These are phyloP conservation scores for Perodicticus potto DNA, from an alignment of 2,797 vertebrate species.

Conservation along the genomic window DNA sequence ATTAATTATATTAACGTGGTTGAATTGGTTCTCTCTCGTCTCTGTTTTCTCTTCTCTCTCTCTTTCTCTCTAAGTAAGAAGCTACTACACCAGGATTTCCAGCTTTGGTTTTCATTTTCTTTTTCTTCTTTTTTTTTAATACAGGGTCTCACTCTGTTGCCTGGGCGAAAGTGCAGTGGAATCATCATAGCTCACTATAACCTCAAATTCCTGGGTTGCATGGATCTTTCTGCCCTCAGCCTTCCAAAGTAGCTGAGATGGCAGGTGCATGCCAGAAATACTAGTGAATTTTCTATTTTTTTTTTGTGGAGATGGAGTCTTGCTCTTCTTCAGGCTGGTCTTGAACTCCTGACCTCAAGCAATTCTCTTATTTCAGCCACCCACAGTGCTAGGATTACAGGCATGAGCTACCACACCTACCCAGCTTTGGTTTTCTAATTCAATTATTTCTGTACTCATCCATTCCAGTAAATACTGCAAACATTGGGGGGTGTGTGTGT, in stretches of 20 bases:
- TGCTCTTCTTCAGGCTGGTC: too few species aligned
- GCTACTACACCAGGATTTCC: neutral
- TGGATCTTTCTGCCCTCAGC: too few species aligned
- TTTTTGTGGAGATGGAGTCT: too few species aligned
- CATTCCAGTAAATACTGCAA: slow-evolving; percentile 39
- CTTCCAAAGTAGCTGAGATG: too few species aligned
- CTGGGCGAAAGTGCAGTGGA: neutral
- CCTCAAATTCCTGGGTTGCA: too few species aligned
- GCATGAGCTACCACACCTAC: too few species aligned
- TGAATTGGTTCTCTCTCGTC: slow-evolving; percentile 1
- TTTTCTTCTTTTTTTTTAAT: neutral
- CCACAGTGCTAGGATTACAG: too few species aligned
- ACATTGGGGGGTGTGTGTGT: neutral
- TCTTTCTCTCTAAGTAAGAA: neutral
- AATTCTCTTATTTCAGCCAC: too few species aligned
- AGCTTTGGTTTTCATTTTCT: neutral
- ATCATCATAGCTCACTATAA: neutral
- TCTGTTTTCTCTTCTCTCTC: neutral
- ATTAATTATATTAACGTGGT: slow-evolving; percentile 37
- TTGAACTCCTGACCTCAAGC: too few species aligned
- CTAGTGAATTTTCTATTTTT: too few species aligned
- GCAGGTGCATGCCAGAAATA: too few species aligned
- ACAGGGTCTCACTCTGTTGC: neutral
- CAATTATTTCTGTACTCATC: neutral
- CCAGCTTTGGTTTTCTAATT: slow-evolving; percentile 16